Evolutionary conservation across 2,113 vertebrate genomes (phyloP), one percentile per base, ranked within the genome.

Genomic region (Falco punctatus): DNA sequence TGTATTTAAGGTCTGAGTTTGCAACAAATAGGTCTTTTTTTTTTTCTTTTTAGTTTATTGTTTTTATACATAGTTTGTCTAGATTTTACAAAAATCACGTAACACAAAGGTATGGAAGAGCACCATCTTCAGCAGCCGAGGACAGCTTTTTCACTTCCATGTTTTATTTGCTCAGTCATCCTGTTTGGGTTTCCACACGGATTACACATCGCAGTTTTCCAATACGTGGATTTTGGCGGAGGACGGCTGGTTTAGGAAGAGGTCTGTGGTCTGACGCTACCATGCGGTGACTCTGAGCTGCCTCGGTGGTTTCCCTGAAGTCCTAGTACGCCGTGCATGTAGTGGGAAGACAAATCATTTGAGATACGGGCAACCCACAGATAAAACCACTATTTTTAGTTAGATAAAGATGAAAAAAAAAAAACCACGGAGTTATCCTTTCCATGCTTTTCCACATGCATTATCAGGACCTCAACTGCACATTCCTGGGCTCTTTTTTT

Each of bases 111-210:
- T 28, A 3, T 27, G 73, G 59, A 15, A 5, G 66, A 62, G 38
- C 77, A 13, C 27, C 10, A 0, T 11, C n/a, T 13, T 33, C 7
- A 27, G 24, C 33, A 13, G 33, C 15, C 40, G 22, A 42, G 33
- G 9, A 4, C 74, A n/a, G 81, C 71, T 80, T 42, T 46, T 44
- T 16, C 22, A 19, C 5, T 15, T n/a, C 1, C 3, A 3, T 0
- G 0, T 55, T 70, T 40, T 13, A 2, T 64, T 58, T 18, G 10
- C 40, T 88, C 1, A 0, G 51, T 5, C 54, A 4, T 48, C 1
- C 1, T 17, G 0, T 3, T 46, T 20, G 81, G 84, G 48, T 46
- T 79, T 44, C 19, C 61, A 6, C 1, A 0, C 1, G 35, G 69
- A 3, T 74, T 13, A 4, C 7, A 2, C 27, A 4, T 23, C 7